Evolutionary conservation across 2,888 invertebrate genomes (phyloP).

Genomic region (Macrophya alboannulata): DNA sequence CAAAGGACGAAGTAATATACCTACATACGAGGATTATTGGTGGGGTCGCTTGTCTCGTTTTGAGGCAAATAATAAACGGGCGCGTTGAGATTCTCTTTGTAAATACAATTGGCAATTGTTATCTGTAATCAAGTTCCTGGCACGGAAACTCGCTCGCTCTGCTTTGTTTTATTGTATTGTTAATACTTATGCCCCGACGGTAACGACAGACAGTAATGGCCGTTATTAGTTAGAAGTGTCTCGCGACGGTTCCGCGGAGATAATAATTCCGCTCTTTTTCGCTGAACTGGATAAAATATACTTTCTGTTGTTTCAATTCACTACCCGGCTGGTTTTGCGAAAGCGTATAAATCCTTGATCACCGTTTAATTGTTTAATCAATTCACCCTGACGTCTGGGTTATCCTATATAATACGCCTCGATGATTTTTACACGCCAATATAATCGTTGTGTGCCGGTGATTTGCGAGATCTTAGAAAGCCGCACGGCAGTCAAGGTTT

Average conservation of each 20-base stretch:
- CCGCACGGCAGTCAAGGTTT: constrained; percentile 1
- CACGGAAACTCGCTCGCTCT: constrained; percentile 3
- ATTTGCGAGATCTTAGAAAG: constrained; percentile 22
- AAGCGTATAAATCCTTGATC: neutral
- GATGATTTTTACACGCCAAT: constrained; percentile 23
- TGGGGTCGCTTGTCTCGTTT: constrained; percentile 7
- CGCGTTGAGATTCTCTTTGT: constrained; percentile 28
- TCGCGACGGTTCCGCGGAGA: neutral
- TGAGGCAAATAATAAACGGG: constrained; percentile 5
- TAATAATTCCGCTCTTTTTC: constrained; percentile 15
- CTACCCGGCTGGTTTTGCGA: neutral
- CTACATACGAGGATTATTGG: neutral
- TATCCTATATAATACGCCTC: constrained; percentile 1
- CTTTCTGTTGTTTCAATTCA: neutral
- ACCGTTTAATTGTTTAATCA: neutral
- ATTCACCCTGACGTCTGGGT: constrained; percentile 11
- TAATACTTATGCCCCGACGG: constrained; percentile 36
- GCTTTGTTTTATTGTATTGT: constrained; percentile 44
- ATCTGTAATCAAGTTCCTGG: constrained; percentile 41
- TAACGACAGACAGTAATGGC: constrained; percentile 41
- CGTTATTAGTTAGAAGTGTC: constrained; percentile 47
- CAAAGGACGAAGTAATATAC: constrained; percentile 13
- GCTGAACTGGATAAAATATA: neutral
- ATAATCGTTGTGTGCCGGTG: neutral
- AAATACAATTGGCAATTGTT: constrained; percentile 47